These are phyloP conservation scores for Cheirogaleus major DNA, from an alignment of 2,797 vertebrate genomes.

Conservation along the genomic window DNA sequence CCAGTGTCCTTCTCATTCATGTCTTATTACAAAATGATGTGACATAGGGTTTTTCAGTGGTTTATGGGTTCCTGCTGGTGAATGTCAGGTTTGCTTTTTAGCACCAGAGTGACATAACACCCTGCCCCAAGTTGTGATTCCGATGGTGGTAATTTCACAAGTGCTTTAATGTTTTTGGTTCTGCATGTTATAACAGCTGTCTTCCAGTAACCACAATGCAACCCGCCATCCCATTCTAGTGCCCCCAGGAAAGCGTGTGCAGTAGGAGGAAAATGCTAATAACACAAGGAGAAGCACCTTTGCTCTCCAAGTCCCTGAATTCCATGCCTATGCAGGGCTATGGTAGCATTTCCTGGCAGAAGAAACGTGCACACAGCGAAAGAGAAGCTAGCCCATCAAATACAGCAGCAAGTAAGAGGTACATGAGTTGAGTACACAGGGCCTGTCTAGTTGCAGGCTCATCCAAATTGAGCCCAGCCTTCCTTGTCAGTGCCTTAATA, in stretches of 20 bases:
- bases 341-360: not conserved
- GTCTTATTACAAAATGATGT: not conserved
- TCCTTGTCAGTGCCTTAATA: not conserved
- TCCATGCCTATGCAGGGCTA: not conserved
- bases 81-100: not conserved
- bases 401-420: not conserved
- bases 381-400: not conserved
- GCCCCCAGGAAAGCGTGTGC: not conserved
- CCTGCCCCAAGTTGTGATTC: not conserved
- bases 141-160: not conserved
- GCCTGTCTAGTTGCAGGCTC: no score
- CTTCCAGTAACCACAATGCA: not conserved
- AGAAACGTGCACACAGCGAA: not conserved
- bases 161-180: not conserved
- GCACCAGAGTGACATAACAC: not conserved
- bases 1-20: not conserved
- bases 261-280: not conserved
- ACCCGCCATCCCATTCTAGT: not conserved
- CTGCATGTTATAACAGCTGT: not conserved
- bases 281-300: not conserved
- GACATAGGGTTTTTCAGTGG: not conserved
- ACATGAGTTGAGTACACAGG: rapidly evolving
- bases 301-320: not conserved
- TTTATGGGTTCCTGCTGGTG: not conserved
- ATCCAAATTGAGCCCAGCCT: not conserved